phyloP scores from a whole-genome alignment of 2,888 invertebrate species.

The Reticulitermes lucifugus region DNA sequence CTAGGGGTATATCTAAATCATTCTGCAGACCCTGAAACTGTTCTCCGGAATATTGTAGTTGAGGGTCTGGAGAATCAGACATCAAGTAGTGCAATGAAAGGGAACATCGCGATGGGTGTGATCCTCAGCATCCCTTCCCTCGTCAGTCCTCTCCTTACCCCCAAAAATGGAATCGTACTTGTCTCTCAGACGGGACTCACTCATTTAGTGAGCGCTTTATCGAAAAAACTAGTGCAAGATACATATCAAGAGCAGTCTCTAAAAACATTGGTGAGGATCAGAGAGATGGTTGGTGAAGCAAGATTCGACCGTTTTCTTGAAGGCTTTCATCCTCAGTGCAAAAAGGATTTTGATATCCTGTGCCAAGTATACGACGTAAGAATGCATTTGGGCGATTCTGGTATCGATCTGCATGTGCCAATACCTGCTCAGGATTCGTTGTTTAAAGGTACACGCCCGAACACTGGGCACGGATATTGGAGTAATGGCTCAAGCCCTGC shows the following conservation, averaged over 20 bases:
- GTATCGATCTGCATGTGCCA: slow-evolving; percentile 56
- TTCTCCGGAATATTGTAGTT: slow-evolving; percentile 73
- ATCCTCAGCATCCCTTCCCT: slow-evolving; percentile 75
- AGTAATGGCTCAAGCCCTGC: slow-evolving; percentile 42
- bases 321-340: slow-evolving; percentile 64
- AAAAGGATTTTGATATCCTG: slow-evolving; percentile 70
- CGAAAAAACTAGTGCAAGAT: slow-evolving; percentile 64
- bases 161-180: slow-evolving; percentile 34
- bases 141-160: slow-evolving; percentile 66
- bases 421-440: slow-evolving; percentile 13
- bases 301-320: slow-evolving; percentile 71
- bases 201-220: slow-evolving; percentile 62
- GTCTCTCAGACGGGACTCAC: slow-evolving; percentile 58
- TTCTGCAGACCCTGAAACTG: slow-evolving; percentile 75
- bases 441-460: slow-evolving; percentile 1
- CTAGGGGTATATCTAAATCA: slow-evolving; percentile 78
- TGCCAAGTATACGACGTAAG: slow-evolving; percentile 70
- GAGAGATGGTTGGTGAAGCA: slow-evolving; percentile 74
- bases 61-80: slow-evolving; percentile 74
- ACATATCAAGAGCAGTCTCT: slow-evolving; percentile 74
- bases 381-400: slow-evolving; percentile 56
- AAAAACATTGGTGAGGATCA: slow-evolving; percentile 76
- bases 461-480: slow-evolving; percentile 42
- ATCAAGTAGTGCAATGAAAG: slow-evolving; percentile 67
- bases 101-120: slow-evolving; percentile 73